Evolutionary conservation across 1,140 invertebrate genomes (phyloP).

Genomic region (Thaumetopoea pityocampa): DNA sequence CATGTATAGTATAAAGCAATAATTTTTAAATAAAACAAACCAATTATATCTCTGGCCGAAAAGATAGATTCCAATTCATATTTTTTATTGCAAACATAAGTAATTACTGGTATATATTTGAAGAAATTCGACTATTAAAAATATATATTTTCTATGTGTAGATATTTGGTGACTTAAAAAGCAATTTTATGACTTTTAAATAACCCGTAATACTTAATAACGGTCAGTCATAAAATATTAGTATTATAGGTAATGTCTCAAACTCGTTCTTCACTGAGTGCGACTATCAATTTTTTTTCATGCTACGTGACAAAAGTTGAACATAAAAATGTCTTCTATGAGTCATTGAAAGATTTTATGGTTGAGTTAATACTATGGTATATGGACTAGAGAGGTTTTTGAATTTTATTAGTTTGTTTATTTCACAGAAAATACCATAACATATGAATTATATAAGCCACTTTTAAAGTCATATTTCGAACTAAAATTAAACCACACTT

Average conservation of each 20-base stretch:
- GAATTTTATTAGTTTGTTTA: slow-evolving; percentile 2
- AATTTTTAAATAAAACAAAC: no score
- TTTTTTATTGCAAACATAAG: no score
- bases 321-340: slow-evolving; percentile 7
- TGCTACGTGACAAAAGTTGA: slow-evolving; percentile 7
- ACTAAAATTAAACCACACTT: no score
- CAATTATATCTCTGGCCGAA: no score
- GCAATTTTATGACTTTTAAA: slow-evolving; percentile 61
- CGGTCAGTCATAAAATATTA: slow-evolving; percentile 37
- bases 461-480: neutral
- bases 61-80: no score
- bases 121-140: slow-evolving; percentile 51
- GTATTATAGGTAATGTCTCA: slow-evolving; percentile 24
- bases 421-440: no score
- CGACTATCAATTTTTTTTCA: slow-evolving; percentile 19
- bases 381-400: slow-evolving; percentile 5
- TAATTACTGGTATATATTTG: slow-evolving; percentile 15
- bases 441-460: neutral
- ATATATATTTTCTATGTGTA: slow-evolving; percentile 53
- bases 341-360: slow-evolving; percentile 9
- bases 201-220: slow-evolving; percentile 48
- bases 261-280: slow-evolving; percentile 22
- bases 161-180: slow-evolving; percentile 42
- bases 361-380: neutral
- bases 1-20: no score